Conservation (phyloP, 2,888 invertebrate species). For the Seira sanloemensis region DNA sequence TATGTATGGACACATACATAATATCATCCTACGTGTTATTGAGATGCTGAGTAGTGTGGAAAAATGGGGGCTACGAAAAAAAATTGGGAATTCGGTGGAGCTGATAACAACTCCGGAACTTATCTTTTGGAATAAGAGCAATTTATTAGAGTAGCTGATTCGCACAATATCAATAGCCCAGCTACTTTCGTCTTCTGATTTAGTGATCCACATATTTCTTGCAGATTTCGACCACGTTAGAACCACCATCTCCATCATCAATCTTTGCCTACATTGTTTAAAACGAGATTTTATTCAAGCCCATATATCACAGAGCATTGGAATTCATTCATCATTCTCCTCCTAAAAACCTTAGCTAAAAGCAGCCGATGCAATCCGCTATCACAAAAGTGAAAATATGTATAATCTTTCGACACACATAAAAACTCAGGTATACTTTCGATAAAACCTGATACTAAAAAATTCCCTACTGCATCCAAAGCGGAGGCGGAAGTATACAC, state of each 20-base stretch:
- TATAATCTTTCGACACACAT: background rate
- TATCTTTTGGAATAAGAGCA: background rate
- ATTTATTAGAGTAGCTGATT: conserved; percentile 13
- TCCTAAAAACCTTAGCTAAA: background rate
- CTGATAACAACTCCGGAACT: background rate
- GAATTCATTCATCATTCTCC: conserved; percentile 11
- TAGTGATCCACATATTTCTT: background rate
- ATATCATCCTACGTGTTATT: no score
- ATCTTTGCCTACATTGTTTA: background rate
- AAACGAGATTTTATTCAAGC: background rate
- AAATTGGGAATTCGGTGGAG: conserved; percentile 34
- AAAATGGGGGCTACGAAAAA: conserved; percentile 27
- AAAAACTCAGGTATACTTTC: background rate
- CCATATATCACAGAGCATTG: background rate
- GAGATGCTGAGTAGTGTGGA: no score
- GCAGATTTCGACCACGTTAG: background rate
- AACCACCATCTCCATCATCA: background rate
- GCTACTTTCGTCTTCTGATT: background rate
- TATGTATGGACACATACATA: no score
- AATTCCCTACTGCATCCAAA: background rate
- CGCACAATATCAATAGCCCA: background rate
- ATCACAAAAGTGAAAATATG: no score
- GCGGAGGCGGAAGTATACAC: background rate
- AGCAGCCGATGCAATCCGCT: no score
- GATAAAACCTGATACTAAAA: background rate